phyloP scores from a whole-genome alignment of 2,888 invertebrate species.

The Apotomis capreana region DNA sequence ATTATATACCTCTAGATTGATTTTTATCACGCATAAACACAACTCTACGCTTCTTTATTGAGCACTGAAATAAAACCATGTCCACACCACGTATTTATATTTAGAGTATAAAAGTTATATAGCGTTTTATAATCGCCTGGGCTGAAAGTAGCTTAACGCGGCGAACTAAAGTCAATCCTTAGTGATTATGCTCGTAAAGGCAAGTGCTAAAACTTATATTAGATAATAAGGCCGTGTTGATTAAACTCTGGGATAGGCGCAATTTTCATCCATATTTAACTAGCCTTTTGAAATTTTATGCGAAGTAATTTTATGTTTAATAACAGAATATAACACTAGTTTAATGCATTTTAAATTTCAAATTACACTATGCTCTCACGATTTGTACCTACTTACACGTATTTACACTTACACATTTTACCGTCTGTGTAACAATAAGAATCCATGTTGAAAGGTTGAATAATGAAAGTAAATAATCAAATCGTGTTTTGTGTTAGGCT shows the following conservation, averaged over 20 bases:
- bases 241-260: constrained; percentile 17
- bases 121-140: constrained; percentile 5
- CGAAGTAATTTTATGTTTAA: neutral
- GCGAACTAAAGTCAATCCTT: constrained; percentile 19
- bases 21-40: no score
- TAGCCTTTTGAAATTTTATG: neutral
- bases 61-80: constrained; percentile 3
- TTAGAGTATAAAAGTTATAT: neutral
- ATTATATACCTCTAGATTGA: no score
- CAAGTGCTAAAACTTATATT: constrained; percentile 30
- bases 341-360: no score
- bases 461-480: no score
- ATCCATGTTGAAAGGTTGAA: no score
- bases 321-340: neutral
- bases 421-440: no score
- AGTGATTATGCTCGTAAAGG: constrained; percentile 28
- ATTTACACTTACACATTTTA: no score
- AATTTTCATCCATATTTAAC: constrained; percentile 13
- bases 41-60: neutral
- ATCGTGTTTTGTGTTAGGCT: no score
- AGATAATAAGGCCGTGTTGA: constrained; percentile 21
- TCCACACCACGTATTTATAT: no score
- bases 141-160: constrained; percentile 18
- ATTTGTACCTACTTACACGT: no score
- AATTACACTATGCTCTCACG: no score